Conservation (phyloP, 2,113 vertebrate species). For the Melanerpes formicivorus region DNA sequence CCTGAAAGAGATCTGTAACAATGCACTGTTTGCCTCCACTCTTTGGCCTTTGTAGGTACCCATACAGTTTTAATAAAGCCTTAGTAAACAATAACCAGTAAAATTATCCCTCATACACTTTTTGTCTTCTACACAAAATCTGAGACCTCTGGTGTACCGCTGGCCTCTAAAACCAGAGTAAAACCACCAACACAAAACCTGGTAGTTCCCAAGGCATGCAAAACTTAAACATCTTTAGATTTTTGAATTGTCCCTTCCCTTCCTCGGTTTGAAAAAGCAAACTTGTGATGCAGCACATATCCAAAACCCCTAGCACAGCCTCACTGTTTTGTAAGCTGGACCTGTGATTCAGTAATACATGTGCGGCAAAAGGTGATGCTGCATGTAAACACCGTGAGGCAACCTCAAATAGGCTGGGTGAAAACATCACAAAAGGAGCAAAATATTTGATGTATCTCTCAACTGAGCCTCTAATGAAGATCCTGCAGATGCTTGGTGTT, state of each 20-base stretch:
- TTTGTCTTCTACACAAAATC: background rate
- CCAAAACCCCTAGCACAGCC: background rate
- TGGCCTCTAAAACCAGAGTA: background rate
- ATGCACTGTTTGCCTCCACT: background rate
- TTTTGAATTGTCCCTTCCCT: background rate
- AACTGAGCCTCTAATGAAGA: background rate
- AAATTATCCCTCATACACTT: background rate
- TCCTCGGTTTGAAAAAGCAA: background rate
- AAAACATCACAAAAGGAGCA: background rate
- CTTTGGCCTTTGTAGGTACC: background rate
- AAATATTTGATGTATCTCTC: background rate
- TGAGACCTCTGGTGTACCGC: background rate
- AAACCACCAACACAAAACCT: background rate
- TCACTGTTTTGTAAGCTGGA: background rate
- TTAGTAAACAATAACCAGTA: background rate
- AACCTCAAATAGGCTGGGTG: background rate
- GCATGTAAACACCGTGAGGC: background rate
- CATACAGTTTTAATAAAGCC: background rate
- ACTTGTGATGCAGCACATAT: background rate
- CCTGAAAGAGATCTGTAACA: background rate
- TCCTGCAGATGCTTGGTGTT: background rate
- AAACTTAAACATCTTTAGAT: background rate
- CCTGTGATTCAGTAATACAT: background rate
- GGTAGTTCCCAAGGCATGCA: background rate
- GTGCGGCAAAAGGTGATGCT: rapidly evolving